Base-by-base conservation (phyloP, 2,797 vertebrate genomes). In the Lagocephalus sceleratus region DNA sequence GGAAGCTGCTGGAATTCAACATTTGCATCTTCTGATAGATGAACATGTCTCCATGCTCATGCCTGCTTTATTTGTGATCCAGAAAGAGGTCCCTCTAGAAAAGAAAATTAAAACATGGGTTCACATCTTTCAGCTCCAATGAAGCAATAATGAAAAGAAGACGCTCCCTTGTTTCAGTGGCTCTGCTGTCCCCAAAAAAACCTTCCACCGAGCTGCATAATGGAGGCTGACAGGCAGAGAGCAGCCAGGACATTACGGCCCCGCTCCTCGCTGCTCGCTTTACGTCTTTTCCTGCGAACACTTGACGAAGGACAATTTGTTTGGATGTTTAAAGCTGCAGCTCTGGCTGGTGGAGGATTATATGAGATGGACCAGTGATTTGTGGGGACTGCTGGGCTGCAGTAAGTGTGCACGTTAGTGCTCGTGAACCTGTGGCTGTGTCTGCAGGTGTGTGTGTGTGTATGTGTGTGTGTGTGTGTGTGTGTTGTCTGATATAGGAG, bases 221-320 rank as follows among this genome's bases (percentile, higher is more conserved):
- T 69, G 66, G 63, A 48, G 22, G 47, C 63, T 66, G 73, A 75
- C 68, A 76, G 57, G 39, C 63, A 47, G 57, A 60, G 51, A 75
- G 64, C 66, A 52, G 53, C 62, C 42, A 52, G 59, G 50, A 64
- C 54, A 42, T 71, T 72, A 73, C 2, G 12, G 25, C 68, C 60
- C 63, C 75, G 54, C 71, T 54, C 60, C 60, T 56, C 54, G 72
- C 81, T 66, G 59, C 68, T 63, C 61, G 68, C 74, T 85, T 82
- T 80, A 79, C 82, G 75, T 82, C 74, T 85, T 79, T 69, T 57
- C 67, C 82, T 71, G 53, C 43, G 51, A 80, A 63, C 67, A 68
- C 75, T 81, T 73, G 73, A 83, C 20, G 71, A 79, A 81, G 73
- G 83, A 86, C 81, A 85, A 87, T 88, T 87, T 88, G 84, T 88